phyloP scores from a whole-genome alignment of 2,888 invertebrate genomes.

The Rotaria sp. region DNA sequence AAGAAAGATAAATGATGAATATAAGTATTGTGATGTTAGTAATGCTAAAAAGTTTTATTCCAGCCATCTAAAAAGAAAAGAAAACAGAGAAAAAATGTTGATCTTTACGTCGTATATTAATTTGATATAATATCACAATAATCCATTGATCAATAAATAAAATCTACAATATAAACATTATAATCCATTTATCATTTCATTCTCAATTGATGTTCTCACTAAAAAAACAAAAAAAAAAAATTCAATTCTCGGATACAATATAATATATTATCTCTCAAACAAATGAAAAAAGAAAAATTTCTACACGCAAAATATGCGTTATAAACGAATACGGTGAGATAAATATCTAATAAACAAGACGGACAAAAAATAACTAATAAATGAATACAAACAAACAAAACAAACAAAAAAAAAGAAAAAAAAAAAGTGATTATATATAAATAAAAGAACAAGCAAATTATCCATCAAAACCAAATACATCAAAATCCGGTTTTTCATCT shows the following conservation, averaged over 20 bases:
- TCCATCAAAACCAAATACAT: background rate
- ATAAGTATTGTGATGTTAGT: slow-evolving; percentile 36
- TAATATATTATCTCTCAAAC: slow-evolving; percentile 2
- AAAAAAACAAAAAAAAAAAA: background rate
- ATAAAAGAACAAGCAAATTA: background rate
- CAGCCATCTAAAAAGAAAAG: background rate
- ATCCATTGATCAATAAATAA: background rate
- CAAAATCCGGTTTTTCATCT: background rate
- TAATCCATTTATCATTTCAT: background rate
- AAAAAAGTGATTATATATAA: background rate
- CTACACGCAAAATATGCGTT: background rate
- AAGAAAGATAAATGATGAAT: slow-evolving; percentile 30
- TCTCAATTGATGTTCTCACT: background rate
- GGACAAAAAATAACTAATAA: background rate
- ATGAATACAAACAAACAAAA: background rate
- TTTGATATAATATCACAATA: background rate
- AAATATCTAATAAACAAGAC: background rate
- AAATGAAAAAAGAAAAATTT: background rate
- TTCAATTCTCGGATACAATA: background rate
- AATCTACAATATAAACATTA: background rate
- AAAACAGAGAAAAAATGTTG: background rate
- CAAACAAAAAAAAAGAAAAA: background rate
- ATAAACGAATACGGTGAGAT: background rate
- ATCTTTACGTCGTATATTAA: too few species aligned
- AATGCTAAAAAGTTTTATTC: slow-evolving; percentile 15